Evolutionary conservation across 2,888 invertebrate species (phyloP).

Genomic region (Gastrophysa polygoni): DNA sequence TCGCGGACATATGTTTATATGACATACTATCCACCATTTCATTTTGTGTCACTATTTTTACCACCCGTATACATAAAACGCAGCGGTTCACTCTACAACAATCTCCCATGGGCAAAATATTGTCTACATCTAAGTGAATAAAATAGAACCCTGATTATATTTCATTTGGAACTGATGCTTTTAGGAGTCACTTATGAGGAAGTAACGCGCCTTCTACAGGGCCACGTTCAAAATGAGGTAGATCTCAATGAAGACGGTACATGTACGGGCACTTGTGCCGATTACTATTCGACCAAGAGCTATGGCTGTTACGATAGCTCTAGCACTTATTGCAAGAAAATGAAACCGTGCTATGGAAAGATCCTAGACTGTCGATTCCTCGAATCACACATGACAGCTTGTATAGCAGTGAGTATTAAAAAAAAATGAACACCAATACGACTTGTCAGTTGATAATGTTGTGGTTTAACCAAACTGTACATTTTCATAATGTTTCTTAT

Average conservation of each 20-base stretch:
- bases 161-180: too few species aligned
- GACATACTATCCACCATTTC: too few species aligned
- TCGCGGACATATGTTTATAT: too few species aligned
- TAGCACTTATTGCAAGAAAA: slow-evolving; percentile 38
- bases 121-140: too few species aligned
- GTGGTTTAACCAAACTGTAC: too few species aligned
- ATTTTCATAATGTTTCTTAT: not conserved
- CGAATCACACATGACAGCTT: slow-evolving; percentile 57
- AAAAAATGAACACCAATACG: not conserved
- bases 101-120: too few species aligned
- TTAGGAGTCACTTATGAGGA: slow-evolving; percentile 70
- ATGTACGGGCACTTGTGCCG: slow-evolving; percentile 65
- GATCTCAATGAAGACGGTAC: slow-evolving; percentile 73
- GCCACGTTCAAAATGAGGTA: slow-evolving; percentile 84
- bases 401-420: slow-evolving; percentile 38
- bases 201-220: slow-evolving; percentile 77
- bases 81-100: too few species aligned
- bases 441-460: too few species aligned
- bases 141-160: too few species aligned
- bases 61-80: too few species aligned
- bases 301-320: slow-evolving; percentile 39
- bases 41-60: too few species aligned
- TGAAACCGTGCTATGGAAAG: slow-evolving; percentile 38
- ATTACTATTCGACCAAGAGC: slow-evolving; percentile 29
- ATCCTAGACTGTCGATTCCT: slow-evolving; percentile 37